Percentiles rank a stretch among this genome's conserved stretches.
phyloP scores from a whole-genome alignment of 2,888 invertebrate species.

The Urechis unicinctus region DNA sequence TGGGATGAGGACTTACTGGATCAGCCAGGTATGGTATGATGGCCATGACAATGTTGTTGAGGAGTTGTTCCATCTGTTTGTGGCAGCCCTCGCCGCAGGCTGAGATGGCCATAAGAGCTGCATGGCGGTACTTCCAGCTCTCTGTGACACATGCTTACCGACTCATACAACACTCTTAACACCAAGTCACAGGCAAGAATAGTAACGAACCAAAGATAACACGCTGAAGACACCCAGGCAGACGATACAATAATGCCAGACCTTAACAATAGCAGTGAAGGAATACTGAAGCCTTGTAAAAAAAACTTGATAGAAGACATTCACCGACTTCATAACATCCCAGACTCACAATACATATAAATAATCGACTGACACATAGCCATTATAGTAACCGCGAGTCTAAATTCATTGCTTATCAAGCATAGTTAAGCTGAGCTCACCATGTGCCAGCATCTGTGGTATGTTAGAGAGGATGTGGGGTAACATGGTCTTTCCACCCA shows the following conservation, averaged over 20 bases:
- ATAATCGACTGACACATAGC: not conserved
- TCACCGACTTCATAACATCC: not conserved
- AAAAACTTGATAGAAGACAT: not conserved
- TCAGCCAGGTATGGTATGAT: constrained; percentile 80
- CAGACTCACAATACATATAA: not conserved
- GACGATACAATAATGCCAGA: too few relatives aligned
- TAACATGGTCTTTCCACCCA: constrained; percentile 88
- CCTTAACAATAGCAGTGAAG: too few relatives aligned
- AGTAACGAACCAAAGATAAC: too few relatives aligned
- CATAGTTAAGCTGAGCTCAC: constrained; percentile 35
- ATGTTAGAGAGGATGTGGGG: constrained; percentile 80
- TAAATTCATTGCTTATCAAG: not conserved
- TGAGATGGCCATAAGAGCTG: constrained; percentile 96
- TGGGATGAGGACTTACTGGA: constrained; percentile 60
- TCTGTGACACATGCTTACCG: too few relatives aligned
- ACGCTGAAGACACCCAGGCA: too few relatives aligned
- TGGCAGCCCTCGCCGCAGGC: constrained; percentile 98
- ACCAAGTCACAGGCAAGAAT: too few relatives aligned
- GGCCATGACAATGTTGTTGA: constrained; percentile 87
- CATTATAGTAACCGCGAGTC: not conserved
- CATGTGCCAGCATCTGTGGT: constrained; percentile 76
- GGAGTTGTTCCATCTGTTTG: constrained; percentile 92
- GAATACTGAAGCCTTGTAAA: too few relatives aligned
- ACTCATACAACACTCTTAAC: too few relatives aligned
- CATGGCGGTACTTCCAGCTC: constrained; percentile 68